Evolutionary conservation across 1,140 invertebrate genomes (phyloP), one percentile per base, ranked within the genome.

Genomic region (Brachionus rubens): DNA sequence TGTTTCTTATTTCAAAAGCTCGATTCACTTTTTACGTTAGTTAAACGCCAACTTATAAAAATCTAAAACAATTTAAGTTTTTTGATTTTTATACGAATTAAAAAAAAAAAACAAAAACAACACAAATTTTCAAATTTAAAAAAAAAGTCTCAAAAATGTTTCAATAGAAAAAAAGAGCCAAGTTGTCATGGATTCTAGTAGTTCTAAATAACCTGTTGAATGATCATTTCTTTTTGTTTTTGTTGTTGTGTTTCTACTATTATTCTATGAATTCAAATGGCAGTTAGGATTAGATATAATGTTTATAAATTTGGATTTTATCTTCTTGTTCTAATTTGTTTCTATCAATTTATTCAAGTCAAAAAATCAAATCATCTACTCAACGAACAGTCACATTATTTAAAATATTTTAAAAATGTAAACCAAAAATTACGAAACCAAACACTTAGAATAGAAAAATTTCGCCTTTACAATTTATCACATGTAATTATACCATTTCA

Each of bases 401-500:
- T 59, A 19, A 21, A 33, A 10, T 36, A 14, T n/a, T 16, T 16
- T 16, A 16, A 28, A 6, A 16, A 36, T 7, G 9, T 59, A 24
- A 19, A 24, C 2, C 9, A 65, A 43, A 41, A 65, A 46, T 2
- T 43, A n/a, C 41, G 26, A 21, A 65, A 26, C 5, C 2, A 43
- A 2, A 10, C 6, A 1, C 21, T 43, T 24, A 21, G 24, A 24
- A 14, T 43, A 26, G 10, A 41, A 12, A 43, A 36, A 19, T 43
- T 21, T 65, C 33, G 21, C 12, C 30, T 65, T 9, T 65, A 65
- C 36, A 65, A 65, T 21, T n/a, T 65, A n/a, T 43, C 36, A 3
- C 59, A 65, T 43, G 40, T 65, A 1, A 41, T 72, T n/a, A 54
- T 72, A 40, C 46, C 68, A 33, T 72, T 72, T 72, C 68, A 72